Conservation (phyloP, 2,113 vertebrate species). For the Balaeniceps rex region DNA sequence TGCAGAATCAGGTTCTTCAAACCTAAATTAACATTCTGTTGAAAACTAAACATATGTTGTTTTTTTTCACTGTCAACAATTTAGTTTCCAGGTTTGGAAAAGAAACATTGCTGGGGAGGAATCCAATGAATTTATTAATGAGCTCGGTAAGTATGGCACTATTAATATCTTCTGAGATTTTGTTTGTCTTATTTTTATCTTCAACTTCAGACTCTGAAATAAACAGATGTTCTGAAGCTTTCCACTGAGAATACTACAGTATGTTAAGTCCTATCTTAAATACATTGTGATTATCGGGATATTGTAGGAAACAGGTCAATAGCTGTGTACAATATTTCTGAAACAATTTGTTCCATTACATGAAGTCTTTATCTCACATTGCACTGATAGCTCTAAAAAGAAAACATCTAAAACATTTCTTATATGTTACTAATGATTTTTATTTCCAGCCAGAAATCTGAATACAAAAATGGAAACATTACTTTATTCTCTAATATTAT, state of each 20-base stretch:
- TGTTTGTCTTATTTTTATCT: conserved; percentile 32
- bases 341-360: not conserved
- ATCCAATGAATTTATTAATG: conserved; percentile 91
- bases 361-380: not conserved
- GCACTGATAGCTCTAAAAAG: not conserved
- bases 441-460: not conserved
- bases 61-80: conserved; percentile 46
- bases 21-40: conserved; percentile 15
- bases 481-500: not conserved
- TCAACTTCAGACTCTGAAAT: conserved; percentile 1
- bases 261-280: not conserved
- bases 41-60: conserved; percentile 10
- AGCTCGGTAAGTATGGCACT: conserved; percentile 73
- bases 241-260: not conserved
- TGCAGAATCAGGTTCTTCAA: not conserved
- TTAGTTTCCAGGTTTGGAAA: conserved; percentile 86
- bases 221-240: conserved; percentile 44
- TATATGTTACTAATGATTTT: not conserved
- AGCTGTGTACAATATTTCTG: not conserved
- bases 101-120: conserved; percentile 84
- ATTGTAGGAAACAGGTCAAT: not conserved
- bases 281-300: not conserved
- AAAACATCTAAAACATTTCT: not conserved
- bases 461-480: not conserved
- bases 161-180: conserved; percentile 42